phyloP scores from a whole-genome alignment of 2,113 vertebrate species.

The Lepus timidus region DNA sequence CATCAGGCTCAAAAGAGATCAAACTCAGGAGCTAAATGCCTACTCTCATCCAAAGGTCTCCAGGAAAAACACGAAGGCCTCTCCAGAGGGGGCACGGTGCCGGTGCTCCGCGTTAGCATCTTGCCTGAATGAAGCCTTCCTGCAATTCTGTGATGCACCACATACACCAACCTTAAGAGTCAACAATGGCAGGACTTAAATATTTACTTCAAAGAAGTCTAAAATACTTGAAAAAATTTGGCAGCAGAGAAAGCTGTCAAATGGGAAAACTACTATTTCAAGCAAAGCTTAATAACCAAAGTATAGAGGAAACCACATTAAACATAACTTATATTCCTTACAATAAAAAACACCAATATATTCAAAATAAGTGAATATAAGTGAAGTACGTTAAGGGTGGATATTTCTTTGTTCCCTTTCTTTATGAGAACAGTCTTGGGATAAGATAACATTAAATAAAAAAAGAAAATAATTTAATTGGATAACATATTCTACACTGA shows the following conservation, averaged over 20 bases:
- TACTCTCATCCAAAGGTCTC: slow-evolving; percentile 55
- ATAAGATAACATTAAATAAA: slow-evolving; percentile 78
- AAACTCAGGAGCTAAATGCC: slow-evolving; percentile 51
- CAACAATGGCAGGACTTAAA: slow-evolving; percentile 76
- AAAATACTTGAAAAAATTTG: slow-evolving; percentile 72
- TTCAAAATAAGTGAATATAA: slow-evolving; percentile 75
- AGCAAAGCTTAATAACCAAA: slow-evolving; percentile 78
- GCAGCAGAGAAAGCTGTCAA: slow-evolving; percentile 81
- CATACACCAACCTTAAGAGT: slow-evolving; percentile 56
- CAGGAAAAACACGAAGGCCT: slow-evolving; percentile 38
- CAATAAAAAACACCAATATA: slow-evolving; percentile 75
- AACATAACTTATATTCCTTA: slow-evolving; percentile 79
- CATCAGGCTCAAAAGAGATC: slow-evolving; percentile 45
- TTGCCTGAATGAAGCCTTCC: slow-evolving; percentile 59
- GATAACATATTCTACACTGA: slow-evolving; percentile 71
- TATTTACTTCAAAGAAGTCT: slow-evolving; percentile 78
- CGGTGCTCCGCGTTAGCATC: slow-evolving; percentile 1
- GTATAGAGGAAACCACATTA: slow-evolving; percentile 75
- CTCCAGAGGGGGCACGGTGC: slow-evolving; percentile 55
- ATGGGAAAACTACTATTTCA: slow-evolving; percentile 74
- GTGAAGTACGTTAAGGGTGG: slow-evolving; percentile 60
- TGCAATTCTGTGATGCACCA: slow-evolving; percentile 33
- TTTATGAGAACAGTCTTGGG: slow-evolving; percentile 76
- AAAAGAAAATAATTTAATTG: slow-evolving; percentile 82
- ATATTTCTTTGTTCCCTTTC: slow-evolving; percentile 73